phyloP scores from a whole-genome alignment of 2,113 vertebrate species.

The Gymnobelideus leadbeateri region DNA sequence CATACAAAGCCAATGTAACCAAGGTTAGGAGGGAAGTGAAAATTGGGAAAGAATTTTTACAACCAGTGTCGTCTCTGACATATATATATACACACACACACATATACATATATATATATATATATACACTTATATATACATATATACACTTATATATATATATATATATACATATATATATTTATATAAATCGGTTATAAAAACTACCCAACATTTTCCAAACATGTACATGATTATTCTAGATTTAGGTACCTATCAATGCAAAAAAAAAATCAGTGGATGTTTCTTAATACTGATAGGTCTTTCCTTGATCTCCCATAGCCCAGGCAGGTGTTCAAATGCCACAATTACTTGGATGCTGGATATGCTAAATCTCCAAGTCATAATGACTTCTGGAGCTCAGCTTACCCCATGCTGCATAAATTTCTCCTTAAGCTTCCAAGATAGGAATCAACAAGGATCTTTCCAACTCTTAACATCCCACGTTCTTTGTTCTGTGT shows the following conservation, averaged over 20 bases:
- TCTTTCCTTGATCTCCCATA: background rate
- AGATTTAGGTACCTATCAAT: background rate
- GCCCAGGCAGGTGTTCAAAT: background rate
- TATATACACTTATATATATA: too few species aligned
- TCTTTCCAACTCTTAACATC: background rate
- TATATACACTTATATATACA: too few species aligned
- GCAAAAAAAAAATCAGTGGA: background rate
- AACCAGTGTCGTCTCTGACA: too few species aligned
- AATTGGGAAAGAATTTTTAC: too few species aligned
- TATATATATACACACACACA: too few species aligned
- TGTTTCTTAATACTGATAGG: background rate
- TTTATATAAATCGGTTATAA: background rate
- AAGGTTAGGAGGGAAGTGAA: too few species aligned
- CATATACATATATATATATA: too few species aligned
- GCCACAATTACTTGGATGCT: background rate
- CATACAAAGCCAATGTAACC: too few species aligned
- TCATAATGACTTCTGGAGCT: background rate
- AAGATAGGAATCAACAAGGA: background rate
- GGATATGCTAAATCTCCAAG: background rate
- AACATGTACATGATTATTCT: background rate
- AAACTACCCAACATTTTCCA: background rate
- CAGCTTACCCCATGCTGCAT: background rate
- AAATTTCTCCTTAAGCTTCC: background rate
- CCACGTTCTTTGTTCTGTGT: background rate
- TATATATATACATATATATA: too few species aligned